Conservation (phyloP, 2,888 invertebrate genomes). For the Nemoura dubitans region DNA sequence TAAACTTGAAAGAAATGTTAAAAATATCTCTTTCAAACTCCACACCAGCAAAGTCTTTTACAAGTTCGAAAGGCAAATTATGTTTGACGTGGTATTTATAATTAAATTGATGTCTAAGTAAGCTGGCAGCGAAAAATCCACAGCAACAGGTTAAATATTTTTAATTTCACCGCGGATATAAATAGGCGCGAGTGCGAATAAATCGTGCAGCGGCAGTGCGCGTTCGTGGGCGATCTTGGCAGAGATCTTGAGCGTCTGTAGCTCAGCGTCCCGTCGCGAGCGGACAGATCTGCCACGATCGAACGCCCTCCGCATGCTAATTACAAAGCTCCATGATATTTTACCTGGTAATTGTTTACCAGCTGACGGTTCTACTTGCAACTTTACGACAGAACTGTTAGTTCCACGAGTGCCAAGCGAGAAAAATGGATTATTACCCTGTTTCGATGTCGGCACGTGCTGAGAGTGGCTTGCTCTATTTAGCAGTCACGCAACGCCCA, state of each 20-base stretch:
- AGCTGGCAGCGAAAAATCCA: not conserved
- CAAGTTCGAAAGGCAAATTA: not conserved
- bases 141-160: conserved; percentile 12
- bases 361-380: too few relatives aligned
- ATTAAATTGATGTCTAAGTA: not conserved
- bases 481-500: too few relatives aligned
- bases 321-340: too few relatives aligned
- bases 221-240: not conserved
- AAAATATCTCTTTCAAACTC: too few relatives aligned
- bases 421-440: too few relatives aligned
- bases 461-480: too few relatives aligned
- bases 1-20: not conserved
- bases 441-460: too few relatives aligned
- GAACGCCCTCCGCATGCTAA: too few relatives aligned
- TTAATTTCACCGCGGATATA: not conserved
- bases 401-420: too few relatives aligned
- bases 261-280: not conserved
- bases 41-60: too few relatives aligned
- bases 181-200: not conserved
- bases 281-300: not conserved
- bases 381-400: too few relatives aligned
- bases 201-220: conserved; percentile 1
- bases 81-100: not conserved
- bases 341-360: too few relatives aligned
- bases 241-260: not conserved